Evolutionary conservation across 2,888 invertebrate genomes (phyloP), one percentile per base, ranked within the genome.

Genomic region (Caradrina clavipalpis): DNA sequence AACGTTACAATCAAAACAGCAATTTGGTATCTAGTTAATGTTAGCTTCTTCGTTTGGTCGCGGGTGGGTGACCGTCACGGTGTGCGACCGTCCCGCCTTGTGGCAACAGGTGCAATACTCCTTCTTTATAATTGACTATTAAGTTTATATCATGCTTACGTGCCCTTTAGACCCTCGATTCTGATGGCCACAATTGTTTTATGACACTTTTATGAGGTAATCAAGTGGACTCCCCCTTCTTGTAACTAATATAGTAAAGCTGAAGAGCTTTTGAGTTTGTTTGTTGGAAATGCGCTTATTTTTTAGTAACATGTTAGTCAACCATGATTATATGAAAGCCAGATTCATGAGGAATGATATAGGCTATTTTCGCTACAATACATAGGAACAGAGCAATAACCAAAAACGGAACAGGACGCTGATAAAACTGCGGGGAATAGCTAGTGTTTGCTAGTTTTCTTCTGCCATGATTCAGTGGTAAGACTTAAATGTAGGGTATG

Each of bases 51-150:
- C 31, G 26, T 39, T 39, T 75, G 64, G 82, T 81, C 86, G 77
- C 88, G 90, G 87, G 67, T 86, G 88, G 81, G 70, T 82, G 57
- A 45, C 11, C 54, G 89, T 88, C 86, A 86, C 85, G 93, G 90
- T 92, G 83, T 76, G 84, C 86, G 75, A 87, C 89, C 93, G 87
- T 88, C 88, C 78, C 90, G 85, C 70, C 84, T 87, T 85, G 76
- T 83, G 80, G 78, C 68, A 84, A 83, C 92, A 93, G 92, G 93
- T 94, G 92, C 92, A 87, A 89, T 93, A 93, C 90, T 63, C 72
- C 63, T 55, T 17, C 73, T 64, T 76, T 70, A 68, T 86, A 83
- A 80, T 80, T 85, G 81, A 61, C 69, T 69, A 65, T 65, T 65
- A 65, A 65, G 47, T 62, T 71, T 50, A 58, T 64, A 72, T 73